phyloP scores from a whole-genome alignment of 1,140 invertebrate species.

The Lethocerus indicus region DNA sequence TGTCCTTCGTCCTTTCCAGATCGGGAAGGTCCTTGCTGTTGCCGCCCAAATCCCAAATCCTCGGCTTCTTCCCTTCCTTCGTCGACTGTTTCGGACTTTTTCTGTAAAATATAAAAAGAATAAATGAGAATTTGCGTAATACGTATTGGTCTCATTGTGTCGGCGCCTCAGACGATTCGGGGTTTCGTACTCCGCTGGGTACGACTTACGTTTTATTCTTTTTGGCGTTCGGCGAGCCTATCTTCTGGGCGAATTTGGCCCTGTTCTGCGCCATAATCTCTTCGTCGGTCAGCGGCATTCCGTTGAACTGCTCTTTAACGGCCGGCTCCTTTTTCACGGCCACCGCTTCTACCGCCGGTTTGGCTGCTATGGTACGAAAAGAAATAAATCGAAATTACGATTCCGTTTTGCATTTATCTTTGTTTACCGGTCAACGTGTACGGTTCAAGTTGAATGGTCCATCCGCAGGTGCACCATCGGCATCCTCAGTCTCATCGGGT shows the following conservation, averaged over 20 bases:
- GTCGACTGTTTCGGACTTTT: slow-evolving; percentile 48
- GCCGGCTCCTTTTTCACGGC: neutral
- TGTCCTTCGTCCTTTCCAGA: slow-evolving; percentile 72
- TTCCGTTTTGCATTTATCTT: no score
- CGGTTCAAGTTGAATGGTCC: no score
- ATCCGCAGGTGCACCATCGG: no score
- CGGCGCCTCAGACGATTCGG: no score
- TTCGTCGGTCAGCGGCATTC: slow-evolving; percentile 27
- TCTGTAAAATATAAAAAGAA: slow-evolving; percentile 22
- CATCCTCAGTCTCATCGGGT: no score
- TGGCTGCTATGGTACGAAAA: no score
- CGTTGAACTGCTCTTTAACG: neutral
- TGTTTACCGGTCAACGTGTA: no score
- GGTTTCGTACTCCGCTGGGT: no score
- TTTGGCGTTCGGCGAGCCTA: slow-evolving; percentile 45
- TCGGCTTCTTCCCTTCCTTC: slow-evolving; percentile 74
- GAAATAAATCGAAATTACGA: no score
- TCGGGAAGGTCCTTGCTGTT: slow-evolving; percentile 54
- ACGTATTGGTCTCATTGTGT: no score
- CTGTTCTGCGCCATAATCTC: slow-evolving; percentile 48
- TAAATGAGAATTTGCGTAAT: neutral
- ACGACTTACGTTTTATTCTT: slow-evolving; percentile 34
- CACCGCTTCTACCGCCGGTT: slow-evolving; percentile 2
- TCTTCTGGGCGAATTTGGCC: slow-evolving; percentile 31
- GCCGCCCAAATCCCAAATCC: slow-evolving; percentile 79